Evolutionary conservation across 2,888 invertebrate species (phyloP), one percentile per base, ranked within the genome.

Genomic region (Laothoe populi): DNA sequence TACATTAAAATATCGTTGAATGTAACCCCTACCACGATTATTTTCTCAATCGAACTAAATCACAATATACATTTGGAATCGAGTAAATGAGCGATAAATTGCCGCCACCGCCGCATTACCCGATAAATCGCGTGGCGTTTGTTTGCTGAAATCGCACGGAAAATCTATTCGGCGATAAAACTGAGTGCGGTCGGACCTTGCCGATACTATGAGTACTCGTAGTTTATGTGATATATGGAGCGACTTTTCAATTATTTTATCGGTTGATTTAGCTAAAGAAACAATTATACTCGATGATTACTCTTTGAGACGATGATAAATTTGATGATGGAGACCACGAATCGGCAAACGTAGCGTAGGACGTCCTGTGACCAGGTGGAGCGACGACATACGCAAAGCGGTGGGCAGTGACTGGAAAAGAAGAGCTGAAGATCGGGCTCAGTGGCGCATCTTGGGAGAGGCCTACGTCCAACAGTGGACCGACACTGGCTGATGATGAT

Each of bases 111-210:
- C 57, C 62, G 61, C 60, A 63, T 61, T 60, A 63, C 23, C 44
- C 71, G 68, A 67, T 71, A 69, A 69, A 72, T 70, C 57, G 64
- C 31, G 24, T 26, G 44, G 57, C 68, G 71, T 70, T 72, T 75
- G 72, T 74, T 72, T 71, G 69, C 70, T 63, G 70, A 71, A 70
- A 73, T 71, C 71, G 72, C 48, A 68, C 57, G 74, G 71, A 74
- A 73, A 75, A 74, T 77, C 74, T 71, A 71, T 72, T 63, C 60
- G 64, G 64, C 63, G 70, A 73, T 73, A 71, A 72, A 71, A 73
- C 66, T 70, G 70, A 73, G 73, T 62, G 62, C 62, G 62, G 48
- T 62, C 48, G 61, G 35, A 26, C 40, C 57, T 38, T 57, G 45
- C 44, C 63, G 45, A 21, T 63, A 63, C 63, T 11, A 45, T 38